Percentiles rank a stretch among this genome's conserved stretches.
phyloP scores from a whole-genome alignment of 2,888 invertebrate species.

The Chalcosyrphus nemorum region DNA sequence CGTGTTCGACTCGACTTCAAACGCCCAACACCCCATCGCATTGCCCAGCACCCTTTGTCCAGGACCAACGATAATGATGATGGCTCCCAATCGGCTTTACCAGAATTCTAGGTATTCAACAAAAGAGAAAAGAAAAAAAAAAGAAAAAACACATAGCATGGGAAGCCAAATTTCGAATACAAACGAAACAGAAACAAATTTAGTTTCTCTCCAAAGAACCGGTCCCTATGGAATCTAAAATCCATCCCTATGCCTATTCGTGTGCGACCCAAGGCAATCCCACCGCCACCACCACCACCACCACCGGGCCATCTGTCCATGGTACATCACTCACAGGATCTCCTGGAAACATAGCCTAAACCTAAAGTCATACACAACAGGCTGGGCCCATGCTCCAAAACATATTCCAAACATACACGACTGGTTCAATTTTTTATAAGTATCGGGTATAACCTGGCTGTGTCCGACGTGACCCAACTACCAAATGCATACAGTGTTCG shows the following conservation, averaged over 20 bases:
- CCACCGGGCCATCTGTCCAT: conserved; percentile 21
- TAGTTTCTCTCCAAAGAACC: conserved; percentile 10
- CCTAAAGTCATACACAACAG: conserved; percentile 9
- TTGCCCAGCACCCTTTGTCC: neutral
- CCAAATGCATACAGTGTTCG: conserved; percentile 36
- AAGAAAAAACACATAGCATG: too few relatives aligned
- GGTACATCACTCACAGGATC: conserved; percentile 46
- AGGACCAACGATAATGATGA: conserved; percentile 31
- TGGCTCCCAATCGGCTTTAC: conserved; percentile 26
- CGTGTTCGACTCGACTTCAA: conserved; percentile 25
- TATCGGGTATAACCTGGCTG: conserved; percentile 49
- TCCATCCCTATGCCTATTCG: neutral
- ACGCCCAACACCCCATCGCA: neutral
- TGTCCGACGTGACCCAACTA: conserved; percentile 60
- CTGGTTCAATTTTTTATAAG: conserved; percentile 62
- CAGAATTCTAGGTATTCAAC: conserved; percentile 20
- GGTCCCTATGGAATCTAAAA: conserved; percentile 36
- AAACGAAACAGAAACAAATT: conserved; percentile 39
- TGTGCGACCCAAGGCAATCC: neutral
- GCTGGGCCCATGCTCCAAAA: neutral
- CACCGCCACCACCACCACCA: too few relatives aligned
- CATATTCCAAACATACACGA: conserved; percentile 39
- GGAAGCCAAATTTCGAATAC: conserved; percentile 3
- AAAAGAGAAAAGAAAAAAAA: neutral
- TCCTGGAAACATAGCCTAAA: conserved; percentile 9